Conservation (phyloP, 2,888 invertebrate species). For the Drosophila macrospina region DNA sequence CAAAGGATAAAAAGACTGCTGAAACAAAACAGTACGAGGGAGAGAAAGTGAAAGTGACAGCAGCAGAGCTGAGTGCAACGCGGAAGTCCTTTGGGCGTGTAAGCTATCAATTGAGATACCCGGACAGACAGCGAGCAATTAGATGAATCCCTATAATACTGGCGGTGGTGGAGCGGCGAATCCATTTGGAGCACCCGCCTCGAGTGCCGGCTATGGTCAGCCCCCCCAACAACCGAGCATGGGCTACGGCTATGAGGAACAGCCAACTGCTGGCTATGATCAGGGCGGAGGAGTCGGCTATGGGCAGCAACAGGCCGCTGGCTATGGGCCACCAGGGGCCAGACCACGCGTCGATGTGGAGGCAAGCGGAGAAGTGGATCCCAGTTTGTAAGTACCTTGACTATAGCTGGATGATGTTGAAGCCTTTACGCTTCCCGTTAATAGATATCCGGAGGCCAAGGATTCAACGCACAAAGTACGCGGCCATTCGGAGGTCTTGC, state of each 20-base stretch:
- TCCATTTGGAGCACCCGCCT: conserved; percentile 78
- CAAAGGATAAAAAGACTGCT: conserved; percentile 37
- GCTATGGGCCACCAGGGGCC: conserved; percentile 79
- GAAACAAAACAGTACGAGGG: conserved; percentile 25
- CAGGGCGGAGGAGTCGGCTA: conserved; percentile 65
- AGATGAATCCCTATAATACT: conserved; percentile 72
- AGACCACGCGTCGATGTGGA: conserved; percentile 93
- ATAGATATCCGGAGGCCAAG: conserved; percentile 93
- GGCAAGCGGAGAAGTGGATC: conserved; percentile 94
- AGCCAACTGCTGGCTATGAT: conserved; percentile 70
- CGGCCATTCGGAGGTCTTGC: conserved; percentile 93
- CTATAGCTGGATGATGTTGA: background rate
- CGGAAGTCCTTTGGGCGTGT: background rate
- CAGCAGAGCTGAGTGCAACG: conserved; percentile 6
- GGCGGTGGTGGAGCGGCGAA: conserved; percentile 71
- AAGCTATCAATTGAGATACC: conserved; percentile 9
- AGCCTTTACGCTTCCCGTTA: too few species aligned
- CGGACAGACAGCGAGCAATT: background rate
- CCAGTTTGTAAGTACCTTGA: conserved; percentile 87
- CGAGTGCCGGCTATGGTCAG: conserved; percentile 70
- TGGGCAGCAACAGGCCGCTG: conserved; percentile 66
- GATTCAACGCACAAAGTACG: conserved; percentile 96
- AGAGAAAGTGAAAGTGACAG: conserved; percentile 25
- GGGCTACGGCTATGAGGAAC: conserved; percentile 80
- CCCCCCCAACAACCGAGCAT: conserved; percentile 69